phyloP scores from a whole-genome alignment of 2,888 invertebrate genomes.

The Rhopalosiphum nymphaeae region DNA sequence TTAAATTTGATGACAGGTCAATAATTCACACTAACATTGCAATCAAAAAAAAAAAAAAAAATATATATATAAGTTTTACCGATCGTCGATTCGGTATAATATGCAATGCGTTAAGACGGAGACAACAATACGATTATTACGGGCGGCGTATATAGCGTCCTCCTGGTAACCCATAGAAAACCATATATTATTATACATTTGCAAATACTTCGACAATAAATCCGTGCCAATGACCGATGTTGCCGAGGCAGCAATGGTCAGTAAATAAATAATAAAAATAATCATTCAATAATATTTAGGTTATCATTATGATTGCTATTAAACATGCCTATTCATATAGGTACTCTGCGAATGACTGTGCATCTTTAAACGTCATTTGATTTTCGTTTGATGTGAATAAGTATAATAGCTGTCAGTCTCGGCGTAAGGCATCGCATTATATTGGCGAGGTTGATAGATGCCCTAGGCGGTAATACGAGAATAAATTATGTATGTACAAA shows the following conservation, averaged over 20 bases:
- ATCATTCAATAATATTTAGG: neutral
- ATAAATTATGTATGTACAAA: neutral
- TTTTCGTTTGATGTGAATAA: neutral
- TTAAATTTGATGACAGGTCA: neutral
- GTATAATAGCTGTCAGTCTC: constrained; percentile 2
- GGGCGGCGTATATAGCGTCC: neutral
- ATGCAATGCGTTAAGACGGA: neutral
- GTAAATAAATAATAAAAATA: neutral
- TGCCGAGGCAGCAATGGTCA: neutral
- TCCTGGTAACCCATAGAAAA: neutral
- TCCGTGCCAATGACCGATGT: neutral
- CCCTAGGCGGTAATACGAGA: neutral
- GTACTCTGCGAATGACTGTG: neutral
- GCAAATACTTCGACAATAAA: neutral
- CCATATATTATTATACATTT: neutral
- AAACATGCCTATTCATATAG: neutral
- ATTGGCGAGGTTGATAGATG: neutral
- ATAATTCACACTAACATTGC: neutral
- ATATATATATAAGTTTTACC: neutral
- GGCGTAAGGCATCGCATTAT: neutral
- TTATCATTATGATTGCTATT: neutral
- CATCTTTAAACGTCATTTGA: neutral
- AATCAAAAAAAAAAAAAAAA: neutral
- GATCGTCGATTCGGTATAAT: neutral
- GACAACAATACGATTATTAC: neutral